Conservation (phyloP, 2,888 invertebrate species). For the Pseudococcus jackbeardsleyi region DNA sequence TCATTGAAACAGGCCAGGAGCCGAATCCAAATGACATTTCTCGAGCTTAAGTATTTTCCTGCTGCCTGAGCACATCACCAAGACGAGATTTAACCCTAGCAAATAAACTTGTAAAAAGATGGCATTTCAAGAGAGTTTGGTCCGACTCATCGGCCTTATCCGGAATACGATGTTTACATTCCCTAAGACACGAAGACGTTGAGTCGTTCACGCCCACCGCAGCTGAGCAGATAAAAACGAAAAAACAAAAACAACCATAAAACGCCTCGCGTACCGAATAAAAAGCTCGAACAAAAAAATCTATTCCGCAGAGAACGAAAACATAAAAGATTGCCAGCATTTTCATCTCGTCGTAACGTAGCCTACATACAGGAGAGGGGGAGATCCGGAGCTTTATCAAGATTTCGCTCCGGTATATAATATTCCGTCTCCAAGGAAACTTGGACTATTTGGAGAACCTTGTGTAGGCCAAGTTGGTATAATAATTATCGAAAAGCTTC, state of each 20-base stretch:
- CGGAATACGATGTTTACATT: background rate
- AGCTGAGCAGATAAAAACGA: background rate
- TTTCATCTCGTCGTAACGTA: background rate
- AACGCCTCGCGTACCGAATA: background rate
- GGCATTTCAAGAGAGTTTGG: background rate
- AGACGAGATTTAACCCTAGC: background rate
- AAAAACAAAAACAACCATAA: conserved; percentile 12
- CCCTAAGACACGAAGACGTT: background rate
- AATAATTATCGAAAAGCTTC: background rate
- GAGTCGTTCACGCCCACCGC: background rate
- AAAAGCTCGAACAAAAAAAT: background rate
- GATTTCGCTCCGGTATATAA: background rate
- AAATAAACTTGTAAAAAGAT: background rate
- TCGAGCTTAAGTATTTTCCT: no score
- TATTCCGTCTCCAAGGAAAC: conserved; percentile 5
- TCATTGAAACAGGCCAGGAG: no score
- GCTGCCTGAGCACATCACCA: background rate
- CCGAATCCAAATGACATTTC: no score
- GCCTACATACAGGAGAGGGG: background rate
- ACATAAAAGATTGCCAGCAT: conserved; percentile 20
- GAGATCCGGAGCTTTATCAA: background rate
- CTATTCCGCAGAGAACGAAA: conserved; percentile 19
- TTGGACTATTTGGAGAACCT: background rate
- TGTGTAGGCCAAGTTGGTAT: background rate
- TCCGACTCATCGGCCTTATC: background rate